Base-by-base conservation (phyloP, 2,797 vertebrate species). In the Esox masquinongy region DNA sequence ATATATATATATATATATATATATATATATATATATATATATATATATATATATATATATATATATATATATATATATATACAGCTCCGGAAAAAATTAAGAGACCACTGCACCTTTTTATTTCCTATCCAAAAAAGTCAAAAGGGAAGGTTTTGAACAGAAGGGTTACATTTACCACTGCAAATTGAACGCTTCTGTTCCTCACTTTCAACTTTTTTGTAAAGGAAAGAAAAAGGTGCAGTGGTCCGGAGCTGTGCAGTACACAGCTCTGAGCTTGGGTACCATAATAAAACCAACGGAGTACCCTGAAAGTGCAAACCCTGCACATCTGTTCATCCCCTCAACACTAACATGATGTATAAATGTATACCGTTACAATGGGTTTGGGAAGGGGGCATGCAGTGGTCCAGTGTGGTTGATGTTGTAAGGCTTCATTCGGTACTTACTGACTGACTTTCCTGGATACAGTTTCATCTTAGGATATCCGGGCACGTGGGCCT, bases 401-500 rank as follows among this genome's bases (percentile, higher is more conserved):
- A 31, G 64, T 67, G 17, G 1, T 67, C 6, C 63, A 19, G 29
- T 17, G 64, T 67, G 5, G 29, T 24, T 66, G 63, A 31, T 1
- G 29, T 67, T 15, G 16, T 19, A 9, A 5, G 64, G 15, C 43
- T 17, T 29, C 5, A 17, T 31, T 1, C 15, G 7, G 15, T 67
- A 90, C 94, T 92, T 82, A 95, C 94, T 75, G 81, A 95, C 92
- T 19, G 98, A 99, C 87, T 99, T 99, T 82, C 98, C 98, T 3
- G 97, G 98, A 82, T 99, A 99, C 3, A 99, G 90, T 79, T 96
- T 98, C 75, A 93, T 90, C 79, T 97, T 93, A 12, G 93, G 91
- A 86, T 98, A 95, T 72, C 98, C 98, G 15, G 97, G 97, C 43
- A 99, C 93, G 74, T 95, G 93, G 73, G 92, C 95, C 90, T 99